These are phyloP conservation scores for Aurelia aurita complex sp. Pacific DNA, from an alignment of 30 jellyfish, hydroid and myxozoan genomes.

Conservation along the genomic window DNA sequence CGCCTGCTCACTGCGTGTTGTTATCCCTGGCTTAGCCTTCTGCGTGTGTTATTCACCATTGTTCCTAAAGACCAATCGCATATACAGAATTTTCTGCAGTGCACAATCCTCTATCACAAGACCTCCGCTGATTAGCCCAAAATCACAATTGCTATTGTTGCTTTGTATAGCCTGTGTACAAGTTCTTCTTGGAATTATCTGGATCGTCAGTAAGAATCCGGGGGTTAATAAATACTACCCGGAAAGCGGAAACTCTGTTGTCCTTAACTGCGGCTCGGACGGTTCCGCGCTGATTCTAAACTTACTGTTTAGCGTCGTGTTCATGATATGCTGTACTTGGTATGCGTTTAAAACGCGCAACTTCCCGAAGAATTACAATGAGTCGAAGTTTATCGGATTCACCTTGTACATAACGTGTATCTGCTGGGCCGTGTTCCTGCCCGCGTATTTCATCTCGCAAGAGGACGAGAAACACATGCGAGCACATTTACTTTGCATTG, in stretches of 20 bases:
- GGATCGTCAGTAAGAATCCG: constrained; percentile 76
- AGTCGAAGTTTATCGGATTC: constrained; percentile 89
- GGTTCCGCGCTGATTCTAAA: constrained; percentile 59
- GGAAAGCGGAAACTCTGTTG: constrained; percentile 31
- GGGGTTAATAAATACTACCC: constrained; percentile 12
- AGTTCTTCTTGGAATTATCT: constrained; percentile 72
- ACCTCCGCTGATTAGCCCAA: constrained; percentile 89
- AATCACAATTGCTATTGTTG: constrained; percentile 68
- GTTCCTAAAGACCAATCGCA: constrained; percentile 83
- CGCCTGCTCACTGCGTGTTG: constrained; percentile 66
- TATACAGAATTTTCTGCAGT: constrained; percentile 83
- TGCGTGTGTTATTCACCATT: constrained; percentile 84
- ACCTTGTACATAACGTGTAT: constrained; percentile 94
- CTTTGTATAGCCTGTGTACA: constrained; percentile 74
- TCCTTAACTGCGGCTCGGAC: constrained; percentile 67
- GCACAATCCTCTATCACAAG: constrained; percentile 75
- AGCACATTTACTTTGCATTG: constrained; percentile 45
- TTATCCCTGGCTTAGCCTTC: constrained; percentile 84
- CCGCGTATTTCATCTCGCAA: constrained; percentile 64
- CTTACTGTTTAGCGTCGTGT: constrained; percentile 76
- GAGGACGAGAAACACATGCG: constrained; percentile 32
- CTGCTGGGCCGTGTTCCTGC: constrained; percentile 92
- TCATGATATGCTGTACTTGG: constrained; percentile 89
- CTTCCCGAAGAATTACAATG: constrained; percentile 96
- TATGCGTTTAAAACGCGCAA: constrained; percentile 91